These are phyloP conservation scores for Hoplodrina blanda DNA, from an alignment of 2,888 invertebrate species.

Conservation along the genomic window DNA sequence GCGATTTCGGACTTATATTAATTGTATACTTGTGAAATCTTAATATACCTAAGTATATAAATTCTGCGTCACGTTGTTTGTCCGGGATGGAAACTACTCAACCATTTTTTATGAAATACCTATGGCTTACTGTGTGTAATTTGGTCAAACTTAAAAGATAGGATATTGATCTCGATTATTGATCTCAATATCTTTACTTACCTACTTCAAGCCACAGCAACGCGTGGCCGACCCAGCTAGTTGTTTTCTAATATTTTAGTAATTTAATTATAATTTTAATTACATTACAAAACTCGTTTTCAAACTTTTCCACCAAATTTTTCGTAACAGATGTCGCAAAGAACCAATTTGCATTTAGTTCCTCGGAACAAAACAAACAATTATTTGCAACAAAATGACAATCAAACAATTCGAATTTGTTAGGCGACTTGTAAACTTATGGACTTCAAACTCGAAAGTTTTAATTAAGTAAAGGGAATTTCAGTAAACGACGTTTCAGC, in stretches of 20 bases:
- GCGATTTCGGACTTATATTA: too few relatives aligned
- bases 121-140: too few relatives aligned
- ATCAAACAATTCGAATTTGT: constrained; percentile 70
- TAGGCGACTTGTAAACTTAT: constrained; percentile 67
- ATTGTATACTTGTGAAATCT: too few relatives aligned
- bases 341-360: constrained; percentile 56
- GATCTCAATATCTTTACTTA: too few relatives aligned
- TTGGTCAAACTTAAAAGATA: too few relatives aligned
- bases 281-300: constrained; percentile 28
- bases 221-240: too few relatives aligned
- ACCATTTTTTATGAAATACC: too few relatives aligned
- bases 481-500: constrained; percentile 76
- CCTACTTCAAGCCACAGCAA: too few relatives aligned
- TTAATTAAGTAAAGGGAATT: constrained; percentile 84
- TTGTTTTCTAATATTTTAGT: not conserved
- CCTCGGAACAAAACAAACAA: constrained; percentile 53
- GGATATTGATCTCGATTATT: too few relatives aligned
- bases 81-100: too few relatives aligned
- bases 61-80: too few relatives aligned
- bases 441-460: constrained; percentile 75
- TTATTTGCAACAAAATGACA: constrained; percentile 65
- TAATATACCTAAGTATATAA: too few relatives aligned
- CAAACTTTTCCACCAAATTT: constrained; percentile 24
- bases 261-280: constrained; percentile 24
- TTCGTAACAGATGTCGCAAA: constrained; percentile 44